Conservation (phyloP, 2,113 vertebrate species). For the Lagopus muta region DNA sequence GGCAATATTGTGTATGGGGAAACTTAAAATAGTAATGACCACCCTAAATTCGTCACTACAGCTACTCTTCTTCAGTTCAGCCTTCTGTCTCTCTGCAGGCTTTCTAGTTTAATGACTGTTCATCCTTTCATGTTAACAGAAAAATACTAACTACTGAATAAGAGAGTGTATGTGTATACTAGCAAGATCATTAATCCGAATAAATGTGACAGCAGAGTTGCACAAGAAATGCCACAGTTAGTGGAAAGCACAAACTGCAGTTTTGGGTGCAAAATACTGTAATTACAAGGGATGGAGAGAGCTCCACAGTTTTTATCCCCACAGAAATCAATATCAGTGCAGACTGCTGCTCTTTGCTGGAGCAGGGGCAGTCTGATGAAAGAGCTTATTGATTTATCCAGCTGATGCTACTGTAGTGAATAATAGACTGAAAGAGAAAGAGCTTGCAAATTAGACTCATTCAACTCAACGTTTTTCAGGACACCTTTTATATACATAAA, state of each 20-base stretch:
- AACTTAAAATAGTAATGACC: slow-evolving; percentile 47
- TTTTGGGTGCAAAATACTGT: slow-evolving; percentile 74
- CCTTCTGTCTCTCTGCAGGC: slow-evolving; percentile 44
- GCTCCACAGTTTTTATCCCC: slow-evolving; percentile 69
- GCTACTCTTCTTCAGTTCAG: slow-evolving; percentile 29
- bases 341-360: slow-evolving; percentile 63
- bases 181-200: slow-evolving; percentile 66
- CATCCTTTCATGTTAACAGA: slow-evolving; percentile 48
- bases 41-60: slow-evolving; percentile 35
- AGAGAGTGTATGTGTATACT: slow-evolving; percentile 8
- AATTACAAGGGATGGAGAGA: slow-evolving; percentile 68
- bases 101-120: slow-evolving; percentile 62
- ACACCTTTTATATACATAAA: neutral
- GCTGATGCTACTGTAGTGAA: slow-evolving; percentile 63
- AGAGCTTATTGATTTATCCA: slow-evolving; percentile 72
- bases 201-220: slow-evolving; percentile 63
- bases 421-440: slow-evolving; percentile 65
- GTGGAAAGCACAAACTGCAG: slow-evolving; percentile 66
- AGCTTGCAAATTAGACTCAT: slow-evolving; percentile 57
- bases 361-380: slow-evolving; percentile 58
- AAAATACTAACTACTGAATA: slow-evolving; percentile 66
- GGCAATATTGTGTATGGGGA: slow-evolving; percentile 30
- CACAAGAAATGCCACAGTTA: slow-evolving; percentile 59
- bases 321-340: slow-evolving; percentile 69
- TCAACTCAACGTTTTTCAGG: slow-evolving; percentile 43